Evolutionary conservation across 2,888 invertebrate genomes (phyloP), one percentile per base, ranked within the genome.

Genomic region (Platycheirus albimanus): DNA sequence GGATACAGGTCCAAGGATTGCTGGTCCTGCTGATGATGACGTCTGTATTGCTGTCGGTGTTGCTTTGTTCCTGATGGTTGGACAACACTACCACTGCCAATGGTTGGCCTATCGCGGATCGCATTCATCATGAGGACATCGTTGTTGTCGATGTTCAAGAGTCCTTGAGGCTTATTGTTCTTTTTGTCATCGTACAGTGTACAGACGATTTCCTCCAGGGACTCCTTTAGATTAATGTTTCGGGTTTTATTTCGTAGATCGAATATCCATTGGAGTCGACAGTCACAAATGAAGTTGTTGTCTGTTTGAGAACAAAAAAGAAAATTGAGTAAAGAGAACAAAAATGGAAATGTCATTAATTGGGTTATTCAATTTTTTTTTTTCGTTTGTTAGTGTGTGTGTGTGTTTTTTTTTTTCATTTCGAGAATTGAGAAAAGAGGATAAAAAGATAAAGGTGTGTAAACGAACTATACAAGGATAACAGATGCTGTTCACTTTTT

Each of bases 211-310:
- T 94, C 93, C 87, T 95, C 95, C 63, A 96, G 91, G 33, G 94
- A 93, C 86, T 93, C 93, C 86, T 93, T 93, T 85, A 95, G 93
- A 87, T 93, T 93, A 86, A 92, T 92, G 89, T 95, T 95, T 89
- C 93, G 93, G 85, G 96, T 96, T 86, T 95, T 95, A 90, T 95
- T 94, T 81, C 93, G 93, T 79, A 96, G 91, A 51, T 92, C 92
- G 91, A 95, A 94, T 91, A 96, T 94, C 96, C 96, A 96, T 86
- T 94, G 93, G 86, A 96, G 91, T 85, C 95, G 94, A 90, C 96
- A 96, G 92, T 96, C 96, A 91, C 96, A 97, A 86, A 94, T 93
- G 91, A 96, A 94, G 89, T 94, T 94, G 92, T 96, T 97, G 87
- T 95, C 96, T 97, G 94, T 61, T 92, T 92, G 89, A 91, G 91